A percentile compares a stretch with the other conserved stretches of the same genome.
Evolutionary conservation across 2,113 vertebrate species (phyloP).

Genomic region (Panthera uncia): DNA sequence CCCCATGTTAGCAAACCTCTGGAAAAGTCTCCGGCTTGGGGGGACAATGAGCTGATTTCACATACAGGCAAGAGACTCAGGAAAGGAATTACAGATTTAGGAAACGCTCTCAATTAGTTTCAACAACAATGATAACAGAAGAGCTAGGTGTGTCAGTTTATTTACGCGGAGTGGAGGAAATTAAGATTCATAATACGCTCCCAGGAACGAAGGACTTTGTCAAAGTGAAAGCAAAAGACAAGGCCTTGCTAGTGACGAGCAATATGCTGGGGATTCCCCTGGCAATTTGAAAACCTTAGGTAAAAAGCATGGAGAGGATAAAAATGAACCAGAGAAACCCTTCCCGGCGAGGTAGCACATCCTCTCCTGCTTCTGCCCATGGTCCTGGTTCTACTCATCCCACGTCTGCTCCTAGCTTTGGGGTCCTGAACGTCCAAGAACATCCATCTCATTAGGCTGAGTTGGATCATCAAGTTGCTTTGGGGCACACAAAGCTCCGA

Average conservation of each 20-base stretch:
- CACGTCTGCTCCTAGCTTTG: not conserved
- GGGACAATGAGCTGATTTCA: not conserved
- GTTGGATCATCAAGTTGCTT: not conserved
- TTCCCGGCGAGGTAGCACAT: not conserved
- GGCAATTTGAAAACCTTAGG: not conserved
- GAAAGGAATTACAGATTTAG: not conserved
- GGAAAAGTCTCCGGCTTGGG: not conserved
- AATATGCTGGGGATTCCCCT: not conserved
- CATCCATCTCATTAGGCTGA: not conserved
- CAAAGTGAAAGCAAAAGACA: not conserved
- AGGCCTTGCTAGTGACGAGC: not conserved
- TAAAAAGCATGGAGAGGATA: not conserved
- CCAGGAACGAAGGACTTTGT: not conserved
- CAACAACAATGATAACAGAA: not conserved
- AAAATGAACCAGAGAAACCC: not conserved
- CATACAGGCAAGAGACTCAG: not conserved
- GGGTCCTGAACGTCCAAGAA: not conserved
- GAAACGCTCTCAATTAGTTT: not conserved
- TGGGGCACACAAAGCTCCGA: not conserved
- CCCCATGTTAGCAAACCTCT: conserved; percentile 56
- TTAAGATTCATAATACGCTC: not conserved
- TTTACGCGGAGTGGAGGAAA: not conserved
- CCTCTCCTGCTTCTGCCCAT: not conserved
- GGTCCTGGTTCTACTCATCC: not conserved
- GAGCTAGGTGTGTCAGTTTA: not conserved